Base-by-base conservation (phyloP, 1,140 invertebrate species). In the Onthophagus taurus region DNA sequence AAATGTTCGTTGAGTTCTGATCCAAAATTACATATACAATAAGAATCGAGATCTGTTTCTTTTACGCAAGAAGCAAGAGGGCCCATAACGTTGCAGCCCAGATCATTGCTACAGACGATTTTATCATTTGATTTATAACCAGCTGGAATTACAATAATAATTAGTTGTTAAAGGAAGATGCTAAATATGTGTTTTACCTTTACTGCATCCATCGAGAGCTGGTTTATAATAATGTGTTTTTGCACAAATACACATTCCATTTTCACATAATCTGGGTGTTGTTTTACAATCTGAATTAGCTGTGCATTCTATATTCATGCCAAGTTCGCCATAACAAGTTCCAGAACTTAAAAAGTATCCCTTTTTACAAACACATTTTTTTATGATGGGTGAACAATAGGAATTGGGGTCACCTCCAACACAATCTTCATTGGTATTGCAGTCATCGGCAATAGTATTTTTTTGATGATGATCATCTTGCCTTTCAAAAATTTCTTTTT, bases 311-410 rank as follows among this genome's bases (percentile, higher is more conserved):
- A 29, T 12, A 2, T 14, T 24, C 3, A 14, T 18, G 13, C 38
- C 38, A 8, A 41, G 23, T 31, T 41, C 38, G 17, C 33, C 14
- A 4, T n/a, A 6, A 26, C n/a, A 26, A 7, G 8, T 8, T 17
- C 9, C 11, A 17, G 7, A 14, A 2, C 5, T 4, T 20, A 20
- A 12, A 18, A 37, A 37, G 23, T 37, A 37, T 7, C 35, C 35
- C 13, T 20, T 14, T 37, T 37, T 37, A 12, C 35, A 37, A 2
- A 23, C 13, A 21, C 35, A 37, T 37, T 20, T 13, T 37, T 37
- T 37, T 4, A 20, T 37, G 16, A 37, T 6, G 2, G 16, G 7
- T 8, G 16, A 37, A 20, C 35, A 37, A 6, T 7, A n/a, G 6
- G 23, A 26, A 26, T 26, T 26, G 6, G 6, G 23, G n/a, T 26